These are phyloP conservation scores for Trichechus manatus DNA, from an alignment of 2,113 vertebrate genomes.

Conservation along the genomic window DNA sequence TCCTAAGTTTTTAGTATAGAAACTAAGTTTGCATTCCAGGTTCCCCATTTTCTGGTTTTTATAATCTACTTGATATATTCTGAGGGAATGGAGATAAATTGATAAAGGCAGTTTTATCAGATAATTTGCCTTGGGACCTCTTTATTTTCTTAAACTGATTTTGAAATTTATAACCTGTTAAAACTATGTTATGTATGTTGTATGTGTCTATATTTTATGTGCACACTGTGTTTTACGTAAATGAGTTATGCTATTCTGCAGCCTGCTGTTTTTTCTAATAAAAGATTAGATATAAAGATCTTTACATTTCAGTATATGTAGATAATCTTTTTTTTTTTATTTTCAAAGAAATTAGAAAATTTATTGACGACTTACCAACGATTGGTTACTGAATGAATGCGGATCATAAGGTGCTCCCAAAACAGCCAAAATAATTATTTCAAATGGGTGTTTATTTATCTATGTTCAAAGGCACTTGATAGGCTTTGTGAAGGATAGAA, in stretches of 20 bases:
- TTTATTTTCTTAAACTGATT: conserved; percentile 19
- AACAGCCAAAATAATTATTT: neutral
- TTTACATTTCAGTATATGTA: neutral
- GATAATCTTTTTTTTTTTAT: neutral
- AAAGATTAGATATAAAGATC: neutral
- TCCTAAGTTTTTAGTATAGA: neutral
- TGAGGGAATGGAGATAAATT: conserved; percentile 30
- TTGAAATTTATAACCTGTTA: conserved; percentile 53
- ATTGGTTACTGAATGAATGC: neutral
- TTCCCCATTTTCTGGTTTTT: conserved; percentile 34
- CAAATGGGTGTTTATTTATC: neutral
- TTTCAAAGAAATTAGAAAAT: neutral
- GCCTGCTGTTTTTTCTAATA: neutral
- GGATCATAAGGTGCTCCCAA: neutral
- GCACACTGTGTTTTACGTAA: neutral
- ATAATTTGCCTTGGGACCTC: conserved; percentile 14
- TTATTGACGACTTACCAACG: neutral
- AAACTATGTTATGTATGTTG: neutral
- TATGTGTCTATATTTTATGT: neutral
- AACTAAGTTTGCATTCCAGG: neutral
- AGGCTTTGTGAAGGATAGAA: neutral
- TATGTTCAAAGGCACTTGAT: neutral
- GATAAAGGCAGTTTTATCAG: neutral
- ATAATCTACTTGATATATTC: conserved; percentile 1
- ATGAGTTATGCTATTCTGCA: neutral